Base-by-base conservation (phyloP, 2,797 vertebrate genomes). In the Melanotaenia parkinsoni region DNA sequence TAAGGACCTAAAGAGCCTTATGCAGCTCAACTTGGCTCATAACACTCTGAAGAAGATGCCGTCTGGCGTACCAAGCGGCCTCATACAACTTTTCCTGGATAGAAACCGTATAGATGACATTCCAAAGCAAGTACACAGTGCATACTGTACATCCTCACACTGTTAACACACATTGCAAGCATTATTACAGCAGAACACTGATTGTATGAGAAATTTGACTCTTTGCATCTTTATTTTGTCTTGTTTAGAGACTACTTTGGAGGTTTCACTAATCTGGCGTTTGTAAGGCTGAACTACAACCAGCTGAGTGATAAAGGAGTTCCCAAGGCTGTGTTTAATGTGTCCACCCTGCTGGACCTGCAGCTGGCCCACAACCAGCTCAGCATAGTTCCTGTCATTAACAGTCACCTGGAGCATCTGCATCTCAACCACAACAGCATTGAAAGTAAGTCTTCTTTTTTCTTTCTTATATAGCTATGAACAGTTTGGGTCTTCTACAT, bases 361-460 rank as follows among this genome's bases (percentile, higher is more conserved):
- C 98, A 98, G 74, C 89, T 99, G 92, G 87, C 97, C 1, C 95
- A 99, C 94, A 99, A 99, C 94, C 96, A 96, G 80, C 94, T 99
- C 43, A 91, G 94, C 76, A 94, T 89, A 0, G 91, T 99, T 35
- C 98, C 98, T 0, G 77, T 93, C 76, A 96, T 99, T 91, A 98
- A 73, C 74, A 45, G 80, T 62, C 95, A 92, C 79, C 94, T 99
- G 91, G 98, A 99, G 80, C 97, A 99, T 37, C 95, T 99, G 81
- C 97, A 99, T 88, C 96, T 99, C 79, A 96, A 99, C 87, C 93
- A 98, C 94, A 99, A 99, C 86, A 94, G 90, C 86, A 99, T 99
- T 0, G 95, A 98, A 86, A 95, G 98, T 99, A 90, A 95, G 96
- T 58, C 12, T 13, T 12, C 3, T 8, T 24, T 58, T 56, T 3